Conservation (phyloP, 2,797 vertebrate species). For the Danio albolineatus region DNA sequence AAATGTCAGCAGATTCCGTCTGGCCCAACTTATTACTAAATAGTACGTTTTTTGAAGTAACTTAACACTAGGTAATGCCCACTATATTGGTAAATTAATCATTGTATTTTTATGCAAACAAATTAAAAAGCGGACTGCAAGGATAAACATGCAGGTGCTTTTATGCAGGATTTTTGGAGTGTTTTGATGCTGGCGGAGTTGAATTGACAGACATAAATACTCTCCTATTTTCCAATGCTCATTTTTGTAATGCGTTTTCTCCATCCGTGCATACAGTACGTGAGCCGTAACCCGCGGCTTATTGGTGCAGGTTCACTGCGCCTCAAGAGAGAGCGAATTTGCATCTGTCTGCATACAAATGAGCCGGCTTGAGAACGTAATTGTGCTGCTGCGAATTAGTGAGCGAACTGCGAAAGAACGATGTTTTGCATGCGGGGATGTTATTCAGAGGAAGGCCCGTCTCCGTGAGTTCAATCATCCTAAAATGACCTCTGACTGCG, state of each 20-base stretch:
- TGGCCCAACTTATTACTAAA: no score
- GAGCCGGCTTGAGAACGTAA: constrained; percentile 12
- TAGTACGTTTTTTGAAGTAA: no score
- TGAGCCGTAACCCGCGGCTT: constrained; percentile 48
- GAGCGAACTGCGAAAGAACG: not conserved
- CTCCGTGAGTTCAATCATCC: constrained; percentile 12
- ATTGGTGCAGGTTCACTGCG: constrained; percentile 52
- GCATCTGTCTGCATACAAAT: constrained; percentile 60
- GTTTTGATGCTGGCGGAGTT: constrained; percentile 1
- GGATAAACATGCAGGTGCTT: not conserved
- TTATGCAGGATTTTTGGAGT: not conserved
- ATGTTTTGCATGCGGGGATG: constrained; percentile 5
- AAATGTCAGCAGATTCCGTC: no score
- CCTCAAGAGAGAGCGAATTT: constrained; percentile 49
- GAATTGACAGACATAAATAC: constrained; percentile 29
- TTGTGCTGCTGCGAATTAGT: constrained; percentile 44
- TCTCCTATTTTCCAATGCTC: constrained; percentile 21
- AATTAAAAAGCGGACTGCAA: not conserved
- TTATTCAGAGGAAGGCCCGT: not conserved
- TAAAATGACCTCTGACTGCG: constrained; percentile 25
- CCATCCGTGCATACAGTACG: constrained; percentile 28
- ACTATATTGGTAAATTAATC: no score
- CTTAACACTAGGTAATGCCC: no score
- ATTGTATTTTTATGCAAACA: not conserved
- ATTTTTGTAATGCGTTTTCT: constrained; percentile 31